Evolutionary conservation across 2,113 vertebrate genomes (phyloP).

Genomic region (Turdus rufiventris): DNA sequence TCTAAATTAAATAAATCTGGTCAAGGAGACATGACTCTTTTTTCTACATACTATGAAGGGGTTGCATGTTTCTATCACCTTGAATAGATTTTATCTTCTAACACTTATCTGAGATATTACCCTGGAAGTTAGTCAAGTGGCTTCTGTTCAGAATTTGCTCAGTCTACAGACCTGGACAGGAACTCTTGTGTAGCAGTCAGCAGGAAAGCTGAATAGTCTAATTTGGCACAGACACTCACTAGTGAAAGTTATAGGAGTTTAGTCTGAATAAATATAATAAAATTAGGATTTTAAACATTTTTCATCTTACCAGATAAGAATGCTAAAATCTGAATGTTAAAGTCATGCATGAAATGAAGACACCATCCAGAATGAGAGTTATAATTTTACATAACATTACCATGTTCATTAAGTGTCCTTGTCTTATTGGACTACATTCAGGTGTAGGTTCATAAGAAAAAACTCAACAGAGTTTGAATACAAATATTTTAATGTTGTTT

Average conservation of each 20-base stretch:
- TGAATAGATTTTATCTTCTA: background rate
- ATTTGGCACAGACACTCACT: background rate
- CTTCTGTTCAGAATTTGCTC: background rate
- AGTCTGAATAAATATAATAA: background rate
- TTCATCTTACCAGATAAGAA: background rate
- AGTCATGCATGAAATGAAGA: background rate
- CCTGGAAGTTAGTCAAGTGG: background rate
- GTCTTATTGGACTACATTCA: background rate
- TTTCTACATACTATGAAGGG: background rate
- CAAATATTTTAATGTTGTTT: background rate
- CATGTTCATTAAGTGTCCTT: background rate
- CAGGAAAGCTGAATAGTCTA: background rate
- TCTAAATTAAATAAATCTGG: background rate
- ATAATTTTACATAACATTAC: background rate
- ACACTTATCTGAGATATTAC: background rate
- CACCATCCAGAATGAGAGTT: background rate
- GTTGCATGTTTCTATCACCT: background rate
- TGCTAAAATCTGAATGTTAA: background rate
- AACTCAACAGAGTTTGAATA: background rate
- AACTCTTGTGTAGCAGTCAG: background rate
- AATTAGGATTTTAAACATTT: background rate
- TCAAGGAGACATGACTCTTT: background rate
- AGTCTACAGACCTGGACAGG: background rate
- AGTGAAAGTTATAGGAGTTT: background rate
- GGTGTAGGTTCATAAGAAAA: background rate